A percentile compares a stretch with the other conserved stretches of the same genome.
These are phyloP conservation scores for Boulengerochromis microlepis DNA, from an alignment of 2,113 vertebrate genomes.

Conservation along the genomic window DNA sequence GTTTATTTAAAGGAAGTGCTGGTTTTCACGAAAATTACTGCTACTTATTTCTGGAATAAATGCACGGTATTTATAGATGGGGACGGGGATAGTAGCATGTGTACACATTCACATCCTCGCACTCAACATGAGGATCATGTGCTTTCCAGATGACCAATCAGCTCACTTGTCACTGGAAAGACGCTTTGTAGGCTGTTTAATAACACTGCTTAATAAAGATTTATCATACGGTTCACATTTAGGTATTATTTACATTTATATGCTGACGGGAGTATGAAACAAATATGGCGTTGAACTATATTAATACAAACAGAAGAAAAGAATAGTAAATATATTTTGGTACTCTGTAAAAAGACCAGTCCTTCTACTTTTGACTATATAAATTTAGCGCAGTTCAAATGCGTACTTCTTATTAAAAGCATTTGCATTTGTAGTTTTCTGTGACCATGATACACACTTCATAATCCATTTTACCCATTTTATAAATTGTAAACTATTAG, in stretches of 20 bases:
- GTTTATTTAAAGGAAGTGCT: slow-evolving; percentile 53
- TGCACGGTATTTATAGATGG: not conserved
- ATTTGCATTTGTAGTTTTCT: not conserved
- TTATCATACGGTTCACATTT: not conserved
- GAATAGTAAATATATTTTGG: not conserved
- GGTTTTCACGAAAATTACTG: slow-evolving; percentile 6
- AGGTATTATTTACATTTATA: not conserved
- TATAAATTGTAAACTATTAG: not conserved
- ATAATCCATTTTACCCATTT: rapidly evolving
- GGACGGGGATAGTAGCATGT: not conserved
- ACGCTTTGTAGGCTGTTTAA: not conserved
- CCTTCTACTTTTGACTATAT: not conserved
- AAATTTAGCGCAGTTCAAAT: not conserved
- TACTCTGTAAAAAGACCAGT: not conserved
- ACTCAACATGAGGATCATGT: not conserved
- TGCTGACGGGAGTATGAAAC: not conserved
- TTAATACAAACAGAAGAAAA: not conserved
- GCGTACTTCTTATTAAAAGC: rapidly evolving
- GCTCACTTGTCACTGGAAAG: not conserved
- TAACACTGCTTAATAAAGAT: not conserved
- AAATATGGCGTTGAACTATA: not conserved
- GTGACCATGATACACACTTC: not conserved
- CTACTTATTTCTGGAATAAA: not conserved
- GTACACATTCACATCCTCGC: not conserved
- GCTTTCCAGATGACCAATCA: not conserved